A percentile compares a stretch with the other conserved stretches of the same genome.
Conservation (phyloP, 2,888 invertebrate species). For the Acanthosepion pharaonis region DNA sequence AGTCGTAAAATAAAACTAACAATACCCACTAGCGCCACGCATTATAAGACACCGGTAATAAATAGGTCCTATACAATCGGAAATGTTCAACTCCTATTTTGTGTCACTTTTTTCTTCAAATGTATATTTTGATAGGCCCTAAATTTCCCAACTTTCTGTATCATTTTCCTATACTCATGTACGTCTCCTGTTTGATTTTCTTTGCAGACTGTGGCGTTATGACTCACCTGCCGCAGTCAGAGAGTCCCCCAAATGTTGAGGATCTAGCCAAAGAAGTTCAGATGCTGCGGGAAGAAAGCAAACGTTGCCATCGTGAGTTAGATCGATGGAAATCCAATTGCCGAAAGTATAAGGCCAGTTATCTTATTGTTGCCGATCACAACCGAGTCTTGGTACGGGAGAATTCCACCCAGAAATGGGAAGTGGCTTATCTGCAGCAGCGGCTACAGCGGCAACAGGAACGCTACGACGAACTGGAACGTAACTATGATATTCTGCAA, state of each 20-base stretch:
- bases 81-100: too few relatives aligned
- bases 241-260: slow-evolving; percentile 24
- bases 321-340: slow-evolving; percentile 43
- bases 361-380: slow-evolving; percentile 39
- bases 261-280: slow-evolving; percentile 33
- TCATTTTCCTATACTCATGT: not conserved
- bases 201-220: slow-evolving; percentile 38
- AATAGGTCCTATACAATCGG: too few relatives aligned
- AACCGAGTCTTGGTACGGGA: slow-evolving; percentile 25
- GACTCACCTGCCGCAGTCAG: slow-evolving; percentile 16
- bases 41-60: too few relatives aligned
- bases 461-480: slow-evolving; percentile 40
- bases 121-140: too few relatives aligned
- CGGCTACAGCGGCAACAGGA: slow-evolving; percentile 42
- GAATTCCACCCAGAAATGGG: slow-evolving; percentile 44
- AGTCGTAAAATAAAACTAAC: too few relatives aligned
- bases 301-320: not conserved
- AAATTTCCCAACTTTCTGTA: too few relatives aligned
- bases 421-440: slow-evolving; percentile 39
- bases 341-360: slow-evolving; percentile 40
- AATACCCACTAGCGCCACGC: too few relatives aligned
- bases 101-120: too few relatives aligned
- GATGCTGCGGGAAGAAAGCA: not conserved
- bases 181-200: not conserved
- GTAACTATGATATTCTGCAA: slow-evolving; percentile 39